Percentiles rank a stretch among this genome's conserved stretches.
phyloP scores from a whole-genome alignment of 2,888 invertebrate genomes.

The Phengaris alcon region DNA sequence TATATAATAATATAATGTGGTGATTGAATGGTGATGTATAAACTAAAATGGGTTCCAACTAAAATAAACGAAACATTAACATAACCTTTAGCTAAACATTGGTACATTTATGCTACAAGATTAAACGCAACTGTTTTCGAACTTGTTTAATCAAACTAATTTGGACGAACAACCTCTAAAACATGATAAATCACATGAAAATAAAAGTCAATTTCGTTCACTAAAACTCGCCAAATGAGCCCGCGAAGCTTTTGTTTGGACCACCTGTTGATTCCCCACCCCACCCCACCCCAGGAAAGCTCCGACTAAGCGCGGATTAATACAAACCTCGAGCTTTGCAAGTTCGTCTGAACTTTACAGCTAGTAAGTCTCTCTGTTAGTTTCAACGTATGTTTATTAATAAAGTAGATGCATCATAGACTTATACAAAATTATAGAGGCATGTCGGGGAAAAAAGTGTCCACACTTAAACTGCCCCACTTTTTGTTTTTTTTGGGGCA shows the following conservation, averaged over 20 bases:
- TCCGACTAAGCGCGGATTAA: conserved; percentile 34
- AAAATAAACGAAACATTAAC: no score
- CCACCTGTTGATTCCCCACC: conserved; percentile 38
- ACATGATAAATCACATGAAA: conserved; percentile 23
- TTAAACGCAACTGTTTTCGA: no score
- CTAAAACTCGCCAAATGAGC: conserved; percentile 35
- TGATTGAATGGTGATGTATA: no score
- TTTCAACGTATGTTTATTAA: neutral
- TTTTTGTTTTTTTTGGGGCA: no score
- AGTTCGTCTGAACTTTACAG: conserved; percentile 28
- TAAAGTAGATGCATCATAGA: no score
- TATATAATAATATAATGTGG: no score
- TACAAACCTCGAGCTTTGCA: conserved; percentile 36
- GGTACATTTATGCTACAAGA: neutral
- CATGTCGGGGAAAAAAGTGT: no score
- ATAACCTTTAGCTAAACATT: no score
- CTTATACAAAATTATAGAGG: no score
- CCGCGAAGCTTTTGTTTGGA: conserved; percentile 34
- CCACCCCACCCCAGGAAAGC: conserved; percentile 23
- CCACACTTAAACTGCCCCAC: no score
- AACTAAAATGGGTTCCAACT: no score
- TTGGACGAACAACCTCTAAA: neutral
- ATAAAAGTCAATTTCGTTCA: conserved; percentile 37
- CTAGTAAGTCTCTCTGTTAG: neutral
- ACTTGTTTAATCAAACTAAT: neutral